A percentile compares a stretch with the other conserved stretches of the same genome.
Evolutionary conservation across 1,140 invertebrate species (phyloP).

Genomic region (Daktulosphaira vitifoliae): DNA sequence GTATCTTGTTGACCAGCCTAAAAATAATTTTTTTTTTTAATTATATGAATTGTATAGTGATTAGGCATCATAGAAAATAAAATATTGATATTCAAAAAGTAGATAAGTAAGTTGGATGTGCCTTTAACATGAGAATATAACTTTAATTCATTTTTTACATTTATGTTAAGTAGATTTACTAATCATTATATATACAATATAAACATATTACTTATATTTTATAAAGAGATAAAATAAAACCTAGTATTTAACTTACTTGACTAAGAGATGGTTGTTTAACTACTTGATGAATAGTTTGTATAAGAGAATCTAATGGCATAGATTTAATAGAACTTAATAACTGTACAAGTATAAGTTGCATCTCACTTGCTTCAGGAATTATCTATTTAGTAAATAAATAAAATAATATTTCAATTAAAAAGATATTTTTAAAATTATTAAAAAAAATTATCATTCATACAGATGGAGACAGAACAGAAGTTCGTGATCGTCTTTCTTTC

Average conservation of each 20-base stretch:
- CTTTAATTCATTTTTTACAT: no score
- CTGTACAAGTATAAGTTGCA: constrained; percentile 69
- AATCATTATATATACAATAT: no score
- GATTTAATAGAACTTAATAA: constrained; percentile 72
- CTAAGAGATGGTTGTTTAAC: constrained; percentile 67
- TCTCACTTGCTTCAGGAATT: constrained; percentile 56
- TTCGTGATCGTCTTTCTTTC: constrained; percentile 57
- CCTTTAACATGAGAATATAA: no score
- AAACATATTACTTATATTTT: no score
- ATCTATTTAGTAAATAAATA: constrained; percentile 41
- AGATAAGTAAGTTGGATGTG: no score
- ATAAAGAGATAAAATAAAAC: neutral
- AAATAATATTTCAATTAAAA: no score
- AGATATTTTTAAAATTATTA: no score
- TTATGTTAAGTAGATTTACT: no score
- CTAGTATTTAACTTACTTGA: constrained; percentile 42
- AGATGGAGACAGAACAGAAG: constrained; percentile 35
- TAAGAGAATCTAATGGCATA: constrained; percentile 74
- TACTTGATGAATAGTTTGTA: constrained; percentile 75
- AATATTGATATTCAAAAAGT: no score
- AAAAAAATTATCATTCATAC: constrained; percentile 2
- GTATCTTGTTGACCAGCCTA: constrained; percentile 38
- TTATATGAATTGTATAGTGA: neutral
- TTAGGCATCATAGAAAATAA: no score
- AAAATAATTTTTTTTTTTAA: neutral